phyloP scores from a whole-genome alignment of 92 coral and sea anemone genomes.

The Hydrozoanthus gracilis region DNA sequence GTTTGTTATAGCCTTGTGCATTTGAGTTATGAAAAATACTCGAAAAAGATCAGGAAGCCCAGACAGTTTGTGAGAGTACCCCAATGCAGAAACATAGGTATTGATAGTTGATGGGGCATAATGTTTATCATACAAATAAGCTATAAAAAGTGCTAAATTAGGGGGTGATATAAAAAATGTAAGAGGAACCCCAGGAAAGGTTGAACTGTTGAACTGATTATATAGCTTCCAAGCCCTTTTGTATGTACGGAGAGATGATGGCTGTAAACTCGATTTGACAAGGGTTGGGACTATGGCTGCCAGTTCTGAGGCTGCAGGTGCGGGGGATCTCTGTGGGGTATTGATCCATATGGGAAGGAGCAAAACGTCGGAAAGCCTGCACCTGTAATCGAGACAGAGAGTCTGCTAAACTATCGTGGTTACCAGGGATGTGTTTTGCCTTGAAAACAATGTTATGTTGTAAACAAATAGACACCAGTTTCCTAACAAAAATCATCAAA shows the following conservation, averaged over 20 bases:
- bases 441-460: neutral
- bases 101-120: slow-evolving; percentile 37
- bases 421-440: neutral
- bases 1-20: slow-evolving; percentile 42
- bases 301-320: slow-evolving; percentile 50
- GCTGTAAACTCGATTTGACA: slow-evolving; percentile 35
- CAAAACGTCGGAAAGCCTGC: slow-evolving; percentile 49
- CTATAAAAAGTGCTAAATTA: slow-evolving; percentile 37
- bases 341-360: slow-evolving; percentile 39
- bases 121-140: slow-evolving; percentile 37
- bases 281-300: slow-evolving; percentile 40
- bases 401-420: slow-evolving; percentile 30
- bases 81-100: slow-evolving; percentile 27
- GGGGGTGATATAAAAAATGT: slow-evolving; percentile 20
- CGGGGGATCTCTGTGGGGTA: slow-evolving; percentile 50
- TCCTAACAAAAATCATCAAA: too few species aligned
- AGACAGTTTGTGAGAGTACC: slow-evolving; percentile 37
- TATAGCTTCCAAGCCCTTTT: neutral
- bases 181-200: slow-evolving; percentile 41
- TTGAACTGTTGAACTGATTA: slow-evolving; percentile 26
- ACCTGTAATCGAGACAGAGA: slow-evolving; percentile 58
- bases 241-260: too few species aligned
- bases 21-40: slow-evolving; percentile 34
- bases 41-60: neutral
- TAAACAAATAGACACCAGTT: too few species aligned